These are phyloP conservation scores for Drosophila murphyi DNA, from an alignment of 1,140 invertebrate genomes.

Conservation along the genomic window DNA sequence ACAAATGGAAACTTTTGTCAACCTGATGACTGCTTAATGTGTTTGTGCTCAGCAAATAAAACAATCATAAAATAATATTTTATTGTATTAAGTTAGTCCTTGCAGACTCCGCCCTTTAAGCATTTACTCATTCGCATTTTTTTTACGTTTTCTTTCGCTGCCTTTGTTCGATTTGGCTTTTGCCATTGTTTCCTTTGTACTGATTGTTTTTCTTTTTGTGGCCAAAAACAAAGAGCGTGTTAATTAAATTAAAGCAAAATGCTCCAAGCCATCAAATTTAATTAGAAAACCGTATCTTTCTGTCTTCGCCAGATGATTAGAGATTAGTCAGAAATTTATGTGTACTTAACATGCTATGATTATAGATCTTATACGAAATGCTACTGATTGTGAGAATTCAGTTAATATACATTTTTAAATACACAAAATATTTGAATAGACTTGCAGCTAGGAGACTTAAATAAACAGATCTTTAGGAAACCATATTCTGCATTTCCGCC, in stretches of 20 bases:
- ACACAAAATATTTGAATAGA: too few relatives aligned
- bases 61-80: slow-evolving; percentile 64
- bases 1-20: slow-evolving; percentile 52
- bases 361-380: not conserved
- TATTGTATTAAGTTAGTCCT: slow-evolving; percentile 47
- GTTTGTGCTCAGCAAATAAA: slow-evolving; percentile 55
- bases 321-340: not conserved
- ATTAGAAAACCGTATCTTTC: slow-evolving; percentile 1
- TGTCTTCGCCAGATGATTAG: not conserved
- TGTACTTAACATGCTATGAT: not conserved
- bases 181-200: slow-evolving; percentile 33
- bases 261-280: slow-evolving; percentile 23
- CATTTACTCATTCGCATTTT: slow-evolving; percentile 12
- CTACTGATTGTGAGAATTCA: not conserved
- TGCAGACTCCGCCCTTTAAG: slow-evolving; percentile 13
- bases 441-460: not conserved
- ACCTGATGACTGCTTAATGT: slow-evolving; percentile 65
- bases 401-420: not conserved
- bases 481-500: slow-evolving; percentile 42
- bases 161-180: slow-evolving; percentile 44
- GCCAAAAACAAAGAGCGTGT: slow-evolving; percentile 49
- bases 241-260: slow-evolving; percentile 66
- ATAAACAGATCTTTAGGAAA: slow-evolving; percentile 12
- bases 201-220: slow-evolving; percentile 36
- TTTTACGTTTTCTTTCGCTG: slow-evolving; percentile 10